phyloP scores from a whole-genome alignment of 2,888 invertebrate species.

The Cremastobaeus sp. region DNA sequence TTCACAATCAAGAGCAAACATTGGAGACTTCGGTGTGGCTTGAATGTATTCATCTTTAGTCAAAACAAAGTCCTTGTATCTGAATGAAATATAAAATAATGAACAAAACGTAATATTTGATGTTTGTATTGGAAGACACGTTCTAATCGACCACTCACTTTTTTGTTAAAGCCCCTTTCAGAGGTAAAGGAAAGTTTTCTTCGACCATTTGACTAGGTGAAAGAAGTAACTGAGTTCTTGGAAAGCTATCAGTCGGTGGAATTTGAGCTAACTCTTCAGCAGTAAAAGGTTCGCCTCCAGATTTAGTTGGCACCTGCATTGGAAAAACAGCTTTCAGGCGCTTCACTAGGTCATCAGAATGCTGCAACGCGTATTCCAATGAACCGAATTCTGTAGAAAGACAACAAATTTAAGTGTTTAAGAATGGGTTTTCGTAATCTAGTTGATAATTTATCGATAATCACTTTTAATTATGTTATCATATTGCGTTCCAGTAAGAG shows the following conservation, averaged over 20 bases:
- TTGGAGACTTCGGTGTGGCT: conserved; percentile 88
- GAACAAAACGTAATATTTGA: too few relatives aligned
- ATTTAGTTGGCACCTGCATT: conserved; percentile 72
- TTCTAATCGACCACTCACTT: too few relatives aligned
- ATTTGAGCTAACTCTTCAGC: conserved; percentile 59
- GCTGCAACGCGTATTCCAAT: conserved; percentile 85
- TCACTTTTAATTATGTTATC: conserved; percentile 80
- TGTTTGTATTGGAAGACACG: too few relatives aligned
- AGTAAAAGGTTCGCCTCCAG: conserved; percentile 40
- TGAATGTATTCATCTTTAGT: conserved; percentile 87
- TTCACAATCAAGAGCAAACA: conserved; percentile 97
- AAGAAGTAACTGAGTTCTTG: conserved; percentile 88
- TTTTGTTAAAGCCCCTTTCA: conserved; percentile 80
- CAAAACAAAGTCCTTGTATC: conserved; percentile 77
- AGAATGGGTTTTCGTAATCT: too few relatives aligned
- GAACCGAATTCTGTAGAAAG: conserved; percentile 85
- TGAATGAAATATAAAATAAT: too few relatives aligned
- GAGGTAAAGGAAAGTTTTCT: conserved; percentile 91
- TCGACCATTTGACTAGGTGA: conserved; percentile 91
- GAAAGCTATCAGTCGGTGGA: conserved; percentile 83
- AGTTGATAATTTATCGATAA: too few relatives aligned
- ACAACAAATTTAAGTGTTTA: conserved; percentile 5
- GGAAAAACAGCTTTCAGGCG: conserved; percentile 87
- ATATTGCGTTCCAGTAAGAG: conserved; percentile 86
- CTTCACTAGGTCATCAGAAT: conserved; percentile 84